Evolutionary conservation across 2,888 invertebrate genomes (phyloP).

Genomic region (Empis stercorea): DNA sequence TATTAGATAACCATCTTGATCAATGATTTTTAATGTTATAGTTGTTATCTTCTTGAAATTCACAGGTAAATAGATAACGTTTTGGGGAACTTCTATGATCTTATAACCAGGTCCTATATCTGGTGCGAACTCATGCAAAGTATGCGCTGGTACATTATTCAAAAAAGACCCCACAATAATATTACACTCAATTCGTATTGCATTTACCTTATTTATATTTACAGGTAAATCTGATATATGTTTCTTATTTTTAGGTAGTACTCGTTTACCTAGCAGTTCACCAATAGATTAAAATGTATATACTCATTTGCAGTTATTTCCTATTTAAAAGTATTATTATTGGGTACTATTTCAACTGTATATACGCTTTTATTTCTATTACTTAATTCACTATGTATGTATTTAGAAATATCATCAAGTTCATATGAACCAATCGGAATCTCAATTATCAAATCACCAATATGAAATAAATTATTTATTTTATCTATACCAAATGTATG

Average conservation of each 20-base stretch:
- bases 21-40: conserved; percentile 20
- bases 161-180: not conserved
- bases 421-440: too few species aligned
- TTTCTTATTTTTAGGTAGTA: conserved; percentile 8
- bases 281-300: conserved; percentile 2
- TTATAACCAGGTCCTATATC: conserved; percentile 24
- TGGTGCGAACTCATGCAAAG: conserved; percentile 24
- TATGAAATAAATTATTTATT: conserved; percentile 22
- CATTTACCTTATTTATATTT: conserved; percentile 18
- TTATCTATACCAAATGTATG: conserved; percentile 25
- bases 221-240: conserved; percentile 21
- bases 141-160: conserved; percentile 18
- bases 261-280: conserved; percentile 1
- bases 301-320: too few species aligned
- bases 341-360: too few species aligned
- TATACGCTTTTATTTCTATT: too few species aligned
- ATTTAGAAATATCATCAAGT: too few species aligned
- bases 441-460: too few species aligned
- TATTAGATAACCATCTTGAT: conserved; percentile 20
- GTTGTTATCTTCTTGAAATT: conserved; percentile 16
- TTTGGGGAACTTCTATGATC: conserved; percentile 23
- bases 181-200: conserved; percentile 3
- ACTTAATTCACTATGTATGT: too few species aligned
- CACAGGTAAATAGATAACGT: conserved; percentile 24
- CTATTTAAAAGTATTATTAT: too few species aligned